Evolutionary conservation across 2,113 vertebrate genomes (phyloP).

Genomic region (Epinephelus cyanopodus): DNA sequence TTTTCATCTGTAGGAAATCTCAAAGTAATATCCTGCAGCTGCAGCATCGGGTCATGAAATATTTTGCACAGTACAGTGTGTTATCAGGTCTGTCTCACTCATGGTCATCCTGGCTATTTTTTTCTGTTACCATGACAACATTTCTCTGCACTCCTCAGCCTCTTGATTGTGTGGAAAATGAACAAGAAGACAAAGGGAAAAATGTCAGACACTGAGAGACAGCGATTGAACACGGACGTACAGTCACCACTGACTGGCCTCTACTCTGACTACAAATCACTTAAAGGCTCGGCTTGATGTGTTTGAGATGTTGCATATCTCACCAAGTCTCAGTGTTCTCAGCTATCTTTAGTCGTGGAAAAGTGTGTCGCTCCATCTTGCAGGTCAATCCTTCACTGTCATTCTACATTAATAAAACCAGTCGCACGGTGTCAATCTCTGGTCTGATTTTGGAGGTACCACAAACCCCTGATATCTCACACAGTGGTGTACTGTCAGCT

Average conservation of each 20-base stretch:
- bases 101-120: conserved; percentile 71
- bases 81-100: conserved; percentile 63
- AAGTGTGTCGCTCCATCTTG: conserved; percentile 49
- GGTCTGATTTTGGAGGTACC: conserved; percentile 3
- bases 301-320: conserved; percentile 47
- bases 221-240: conserved; percentile 47
- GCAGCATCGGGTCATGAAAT: conserved; percentile 56
- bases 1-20: conserved; percentile 43
- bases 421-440: conserved; percentile 1
- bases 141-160: conserved; percentile 62
- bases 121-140: conserved; percentile 75
- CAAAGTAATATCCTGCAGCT: conserved; percentile 59
- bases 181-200: conserved; percentile 71
- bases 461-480: conserved; percentile 12
- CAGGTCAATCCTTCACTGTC: conserved; percentile 45
- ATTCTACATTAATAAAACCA: conserved; percentile 39
- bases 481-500: not conserved
- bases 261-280: conserved; percentile 50
- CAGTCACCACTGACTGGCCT: conserved; percentile 44
- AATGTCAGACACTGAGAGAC: conserved; percentile 63
- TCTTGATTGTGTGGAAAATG: conserved; percentile 68
- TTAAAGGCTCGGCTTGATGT: conserved; percentile 43
- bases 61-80: conserved; percentile 42
- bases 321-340: conserved; percentile 30
- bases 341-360: conserved; percentile 51